phyloP scores from a whole-genome alignment of 1,140 invertebrate genomes.

The Eueides isabella region DNA sequence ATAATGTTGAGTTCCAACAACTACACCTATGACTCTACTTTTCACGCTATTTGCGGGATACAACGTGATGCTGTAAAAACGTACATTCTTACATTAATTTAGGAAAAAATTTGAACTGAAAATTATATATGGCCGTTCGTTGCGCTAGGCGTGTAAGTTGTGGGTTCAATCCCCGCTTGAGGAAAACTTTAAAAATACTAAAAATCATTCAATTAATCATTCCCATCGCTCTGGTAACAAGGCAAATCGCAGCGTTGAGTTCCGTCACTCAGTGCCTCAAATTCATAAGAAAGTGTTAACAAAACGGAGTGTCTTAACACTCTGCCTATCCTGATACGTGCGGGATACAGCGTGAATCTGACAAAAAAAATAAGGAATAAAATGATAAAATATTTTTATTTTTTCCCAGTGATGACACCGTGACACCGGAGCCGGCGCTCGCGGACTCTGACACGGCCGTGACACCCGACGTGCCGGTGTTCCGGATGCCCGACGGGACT shows the following conservation, averaged over 20 bases:
- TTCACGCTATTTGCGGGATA: no score
- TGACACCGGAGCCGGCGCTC: constrained; percentile 35
- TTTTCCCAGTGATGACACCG: constrained; percentile 42
- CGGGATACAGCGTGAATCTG: background rate
- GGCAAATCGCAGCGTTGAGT: background rate
- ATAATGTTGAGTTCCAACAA: no score
- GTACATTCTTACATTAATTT: no score
- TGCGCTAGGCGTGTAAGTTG: background rate
- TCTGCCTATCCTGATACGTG: background rate
- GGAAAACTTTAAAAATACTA: background rate
- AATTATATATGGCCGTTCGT: no score
- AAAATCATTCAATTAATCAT: background rate
- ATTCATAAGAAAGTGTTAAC: no score
- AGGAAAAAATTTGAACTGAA: no score
- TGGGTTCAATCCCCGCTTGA: background rate
- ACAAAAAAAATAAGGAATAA: background rate
- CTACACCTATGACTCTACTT: no score
- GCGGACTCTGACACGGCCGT: constrained; percentile 18
- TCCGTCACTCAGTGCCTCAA: background rate
- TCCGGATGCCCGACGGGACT: constrained; percentile 19
- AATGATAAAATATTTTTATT: no score
- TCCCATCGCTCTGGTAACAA: background rate
- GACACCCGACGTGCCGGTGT: constrained; percentile 38
- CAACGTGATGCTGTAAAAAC: no score
- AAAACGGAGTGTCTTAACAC: background rate